phyloP scores from a whole-genome alignment of 2,113 vertebrate genomes.

The Todiramphus chloris region DNA sequence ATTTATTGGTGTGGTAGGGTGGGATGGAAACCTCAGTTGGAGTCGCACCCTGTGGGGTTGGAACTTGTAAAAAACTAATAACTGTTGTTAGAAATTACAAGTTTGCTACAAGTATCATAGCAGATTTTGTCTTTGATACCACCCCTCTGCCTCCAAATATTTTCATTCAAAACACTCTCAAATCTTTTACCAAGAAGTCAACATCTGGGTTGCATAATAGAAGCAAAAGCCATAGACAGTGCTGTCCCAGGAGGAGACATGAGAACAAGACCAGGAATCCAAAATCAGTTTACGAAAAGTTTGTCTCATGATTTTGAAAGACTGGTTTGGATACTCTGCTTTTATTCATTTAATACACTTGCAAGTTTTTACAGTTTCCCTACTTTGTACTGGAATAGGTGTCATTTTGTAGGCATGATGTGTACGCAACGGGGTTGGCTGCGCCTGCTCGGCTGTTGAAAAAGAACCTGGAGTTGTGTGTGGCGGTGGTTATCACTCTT shows the following conservation, averaged over 20 bases:
- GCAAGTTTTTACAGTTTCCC: not conserved
- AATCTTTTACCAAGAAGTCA: not conserved
- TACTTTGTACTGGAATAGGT: not conserved
- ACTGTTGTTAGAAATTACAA: not conserved
- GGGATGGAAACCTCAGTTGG: not conserved
- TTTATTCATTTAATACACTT: not conserved
- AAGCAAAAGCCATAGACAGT: not conserved
- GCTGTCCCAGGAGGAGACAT: not conserved
- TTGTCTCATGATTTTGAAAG: not conserved
- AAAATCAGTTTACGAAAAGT: not conserved
- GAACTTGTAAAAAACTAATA: not conserved
- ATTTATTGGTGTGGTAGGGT: not conserved
- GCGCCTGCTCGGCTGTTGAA: not conserved
- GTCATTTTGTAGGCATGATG: not conserved
- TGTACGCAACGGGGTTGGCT: fast-evolving
- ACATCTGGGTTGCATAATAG: not conserved
- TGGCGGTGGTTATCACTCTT: not conserved
- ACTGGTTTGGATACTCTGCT: not conserved
- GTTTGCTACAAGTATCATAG: not conserved
- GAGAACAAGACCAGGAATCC: not conserved
- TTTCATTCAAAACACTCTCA: not conserved
- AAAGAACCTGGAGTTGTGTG: not conserved
- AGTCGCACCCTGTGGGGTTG: not conserved
- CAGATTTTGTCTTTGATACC: not conserved
- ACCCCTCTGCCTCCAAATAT: not conserved